phyloP scores from a whole-genome alignment of 2,888 invertebrate species.

The Chalcis sispes region DNA sequence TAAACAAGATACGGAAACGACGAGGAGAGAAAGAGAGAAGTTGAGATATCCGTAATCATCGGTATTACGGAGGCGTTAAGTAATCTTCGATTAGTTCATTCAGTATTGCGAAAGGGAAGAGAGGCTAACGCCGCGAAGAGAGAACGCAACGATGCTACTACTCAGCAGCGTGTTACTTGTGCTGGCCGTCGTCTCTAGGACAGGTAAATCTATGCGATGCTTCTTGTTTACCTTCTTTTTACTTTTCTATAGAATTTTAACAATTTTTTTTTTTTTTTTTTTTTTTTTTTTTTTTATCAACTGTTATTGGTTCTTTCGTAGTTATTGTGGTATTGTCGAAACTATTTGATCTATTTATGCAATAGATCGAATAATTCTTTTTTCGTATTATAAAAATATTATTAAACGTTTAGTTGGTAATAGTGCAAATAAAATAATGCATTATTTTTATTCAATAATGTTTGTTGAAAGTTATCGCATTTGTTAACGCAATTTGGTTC shows the following conservation, averaged over 20 bases:
- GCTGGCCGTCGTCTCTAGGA: conserved; percentile 66
- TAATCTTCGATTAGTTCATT: conserved; percentile 48
- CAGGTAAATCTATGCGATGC: conserved; percentile 71
- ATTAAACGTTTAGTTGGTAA: too few species aligned
- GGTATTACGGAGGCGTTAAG: conserved; percentile 37
- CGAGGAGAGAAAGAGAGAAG: not conserved
- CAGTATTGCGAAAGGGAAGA: conserved; percentile 7
- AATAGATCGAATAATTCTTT: too few species aligned
- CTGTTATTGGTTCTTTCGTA: not conserved
- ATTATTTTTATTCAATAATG: too few species aligned
- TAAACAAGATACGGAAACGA: conserved; percentile 13
- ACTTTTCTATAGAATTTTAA: too few species aligned
- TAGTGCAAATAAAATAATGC: too few species aligned
- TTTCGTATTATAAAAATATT: too few species aligned
- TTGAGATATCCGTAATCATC: not conserved
- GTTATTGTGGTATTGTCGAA: too few species aligned
- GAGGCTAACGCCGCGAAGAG: not conserved
- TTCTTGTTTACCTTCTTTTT: too few species aligned
- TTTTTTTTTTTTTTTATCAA: not conserved
- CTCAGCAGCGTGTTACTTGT: conserved; percentile 65
- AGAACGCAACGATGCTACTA: conserved; percentile 63
- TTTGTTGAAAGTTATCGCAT: too few species aligned
- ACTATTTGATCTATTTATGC: too few species aligned
- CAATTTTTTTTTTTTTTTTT: too few species aligned
- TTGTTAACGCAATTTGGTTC: too few species aligned